Base-by-base conservation (phyloP, 1,140 invertebrate genomes). In the Parapsyche elsis region DNA sequence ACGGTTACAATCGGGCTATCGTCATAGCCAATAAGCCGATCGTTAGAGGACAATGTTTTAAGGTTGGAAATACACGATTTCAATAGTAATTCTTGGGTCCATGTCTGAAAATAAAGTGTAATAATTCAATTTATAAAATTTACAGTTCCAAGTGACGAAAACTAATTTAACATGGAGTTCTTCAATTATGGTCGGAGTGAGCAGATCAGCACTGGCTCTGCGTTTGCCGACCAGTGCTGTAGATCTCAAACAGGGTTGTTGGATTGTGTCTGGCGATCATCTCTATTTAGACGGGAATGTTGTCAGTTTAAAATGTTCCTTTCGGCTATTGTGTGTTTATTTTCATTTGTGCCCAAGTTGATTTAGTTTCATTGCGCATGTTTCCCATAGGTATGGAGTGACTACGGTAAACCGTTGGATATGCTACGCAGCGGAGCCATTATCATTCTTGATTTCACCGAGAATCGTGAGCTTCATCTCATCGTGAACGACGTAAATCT, bases 231-330 rank as follows among this genome's bases (percentile, higher is more conserved):
- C 74, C 2, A 73, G 67, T 49, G 78, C 82, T 0, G 70, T 49
- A 10, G 74, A 81, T 75, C 67, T 83, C 0, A 73, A 76, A n/a
- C 53, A 57, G n/a, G 82, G 82, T n/a, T 81, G 67, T 71, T 83
- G 82, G 82, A 78, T 83, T n/a, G 82, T 83, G 0, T 78, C 82
- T 21, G 19, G 14, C 21, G 82, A 83, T 76, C 74, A 53, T 76
- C 14, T 83, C 4, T 81, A 83, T 80, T 45, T 81, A 14, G 82
- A 83, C 77, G 82, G 82, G 2, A 64, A 73, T 16, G 19, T 46
- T 10, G 79, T 80, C n/a, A n/a, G n/a, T n/a, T n/a, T n/a, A n/a
- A n/a, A n/a, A 45, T 46, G 71, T 80, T 1, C 24, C 24, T 1
- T 57, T n/a, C n/a, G n/a, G n/a, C n/a, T n/a, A n/a, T n/a, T n/a